Conservation (phyloP, 2,113 vertebrate genomes). For the Aspiorhynchus laticeps region DNA sequence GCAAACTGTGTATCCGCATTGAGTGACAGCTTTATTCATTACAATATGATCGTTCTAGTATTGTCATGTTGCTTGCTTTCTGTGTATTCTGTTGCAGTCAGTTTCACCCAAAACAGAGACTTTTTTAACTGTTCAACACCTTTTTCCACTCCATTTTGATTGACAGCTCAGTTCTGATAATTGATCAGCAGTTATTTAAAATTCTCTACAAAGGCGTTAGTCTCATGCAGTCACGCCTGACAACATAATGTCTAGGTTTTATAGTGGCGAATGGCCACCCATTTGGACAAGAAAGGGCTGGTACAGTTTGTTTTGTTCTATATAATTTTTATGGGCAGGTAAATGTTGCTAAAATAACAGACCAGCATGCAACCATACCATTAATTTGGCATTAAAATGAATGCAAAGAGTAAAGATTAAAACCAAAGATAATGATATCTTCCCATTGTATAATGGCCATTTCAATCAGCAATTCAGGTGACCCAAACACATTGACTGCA, state of each 20-base stretch:
- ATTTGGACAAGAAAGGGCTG: too few relatives aligned
- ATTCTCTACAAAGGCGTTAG: neutral
- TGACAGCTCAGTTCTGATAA: neutral
- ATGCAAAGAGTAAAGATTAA: too few relatives aligned
- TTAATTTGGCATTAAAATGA: too few relatives aligned
- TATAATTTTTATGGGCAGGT: too few relatives aligned
- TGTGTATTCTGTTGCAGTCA: neutral
- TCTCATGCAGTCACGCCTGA: neutral
- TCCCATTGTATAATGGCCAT: too few relatives aligned
- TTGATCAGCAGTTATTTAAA: neutral
- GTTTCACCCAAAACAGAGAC: neutral
- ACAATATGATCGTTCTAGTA: neutral
- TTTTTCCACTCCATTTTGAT: neutral
- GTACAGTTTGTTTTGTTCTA: too few relatives aligned
- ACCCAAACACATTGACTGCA: too few relatives aligned
- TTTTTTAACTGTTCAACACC: neutral
- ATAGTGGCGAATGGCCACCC: neutral
- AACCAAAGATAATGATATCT: too few relatives aligned
- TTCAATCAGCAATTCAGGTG: too few relatives aligned
- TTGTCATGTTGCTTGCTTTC: neutral
- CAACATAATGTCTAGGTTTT: neutral
- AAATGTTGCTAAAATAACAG: too few relatives aligned
- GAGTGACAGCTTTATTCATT: neutral
- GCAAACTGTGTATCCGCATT: neutral
- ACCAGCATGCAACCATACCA: too few relatives aligned